Evolutionary conservation across 2,888 invertebrate species (phyloP), one percentile per base, ranked within the genome.

Genomic region (Cheilosia grossa): DNA sequence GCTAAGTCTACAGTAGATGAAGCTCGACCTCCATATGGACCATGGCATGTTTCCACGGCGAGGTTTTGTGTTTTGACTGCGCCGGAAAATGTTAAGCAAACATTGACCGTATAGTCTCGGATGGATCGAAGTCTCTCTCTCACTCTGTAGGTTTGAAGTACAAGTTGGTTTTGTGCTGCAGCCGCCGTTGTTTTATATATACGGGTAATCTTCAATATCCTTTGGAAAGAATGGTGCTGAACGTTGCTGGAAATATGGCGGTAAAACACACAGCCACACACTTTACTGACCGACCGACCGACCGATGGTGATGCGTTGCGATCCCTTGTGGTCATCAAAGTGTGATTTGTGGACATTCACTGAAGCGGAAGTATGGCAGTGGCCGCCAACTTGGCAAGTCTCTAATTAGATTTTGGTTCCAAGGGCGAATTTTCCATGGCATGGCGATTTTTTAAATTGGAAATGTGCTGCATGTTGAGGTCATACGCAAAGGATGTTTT

Each of bases 261-360:
- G 59, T 37, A 61, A 72, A 72, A 73, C 17, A 17, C 33, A 24
- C 19, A 37, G n/a, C 27, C 44, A 59, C 15, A 21, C 9, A 2
- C 58, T 72, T 47, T 6, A 27, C 27, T 37, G 24, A 54, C 56
- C 67, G 74, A 56, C 81, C 64, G 59, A 17, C 49, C 13, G 37
- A 37, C 10, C 40, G 37, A 30, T 24, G 53, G 19, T 40, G 72
- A 59, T 74, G 69, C 74, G 79, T 79, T 81, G 75, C 47, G 59
- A 77, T 80, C 66, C 85, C 85, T 85, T 63, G 72, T 85, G 85
- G 85, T 69, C 49, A 77, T 81, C 69, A 74, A 27, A 81, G 81
- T 85, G 80, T 85, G 81, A 77, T 85, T 81, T 85, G 85, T 85
- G 80, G 85, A 85, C 85, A 85, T 85, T 85, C 85, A 81, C 37